Evolutionary conservation across 2,113 vertebrate species (phyloP).

Genomic region (Hemiprocne comata): DNA sequence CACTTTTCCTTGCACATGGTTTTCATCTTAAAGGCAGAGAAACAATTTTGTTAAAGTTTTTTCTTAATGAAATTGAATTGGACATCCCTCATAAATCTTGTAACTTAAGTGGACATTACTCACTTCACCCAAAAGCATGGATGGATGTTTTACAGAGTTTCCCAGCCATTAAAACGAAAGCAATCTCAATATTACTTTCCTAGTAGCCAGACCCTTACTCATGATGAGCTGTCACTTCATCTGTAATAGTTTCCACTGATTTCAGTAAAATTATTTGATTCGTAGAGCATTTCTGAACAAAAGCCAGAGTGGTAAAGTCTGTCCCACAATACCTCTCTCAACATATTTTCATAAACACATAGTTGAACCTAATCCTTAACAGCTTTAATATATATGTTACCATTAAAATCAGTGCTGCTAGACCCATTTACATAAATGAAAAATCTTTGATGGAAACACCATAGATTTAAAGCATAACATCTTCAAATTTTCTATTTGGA

Average conservation of each 20-base stretch:
- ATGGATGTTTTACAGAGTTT: constrained; percentile 46
- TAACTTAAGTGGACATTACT: constrained; percentile 73
- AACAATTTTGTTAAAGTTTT: constrained; percentile 61
- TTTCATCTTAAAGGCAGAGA: constrained; percentile 74
- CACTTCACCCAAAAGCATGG: constrained; percentile 65
- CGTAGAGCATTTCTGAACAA: background rate
- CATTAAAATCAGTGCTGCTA: background rate
- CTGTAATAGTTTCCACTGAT: constrained; percentile 20
- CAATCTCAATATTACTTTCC: constrained; percentile 39
- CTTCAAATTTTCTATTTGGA: background rate
- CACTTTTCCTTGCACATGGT: constrained; percentile 64
- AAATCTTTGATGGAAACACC: background rate
- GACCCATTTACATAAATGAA: background rate
- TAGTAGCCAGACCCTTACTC: background rate
- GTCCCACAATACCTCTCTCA: background rate
- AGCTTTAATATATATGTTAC: background rate
- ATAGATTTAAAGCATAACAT: background rate
- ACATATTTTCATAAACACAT: background rate
- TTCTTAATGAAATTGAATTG: constrained; percentile 72
- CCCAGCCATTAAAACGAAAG: constrained; percentile 60
- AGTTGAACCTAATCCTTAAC: background rate
- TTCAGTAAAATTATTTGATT: constrained; percentile 27
- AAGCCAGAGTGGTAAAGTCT: background rate
- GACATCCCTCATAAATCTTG: constrained; percentile 75
- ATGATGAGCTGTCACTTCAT: background rate